Percentiles rank a stretch among this genome's conserved stretches.
Evolutionary conservation across 2,797 vertebrate species (phyloP).

Genomic region (Garrulus glandarius): DNA sequence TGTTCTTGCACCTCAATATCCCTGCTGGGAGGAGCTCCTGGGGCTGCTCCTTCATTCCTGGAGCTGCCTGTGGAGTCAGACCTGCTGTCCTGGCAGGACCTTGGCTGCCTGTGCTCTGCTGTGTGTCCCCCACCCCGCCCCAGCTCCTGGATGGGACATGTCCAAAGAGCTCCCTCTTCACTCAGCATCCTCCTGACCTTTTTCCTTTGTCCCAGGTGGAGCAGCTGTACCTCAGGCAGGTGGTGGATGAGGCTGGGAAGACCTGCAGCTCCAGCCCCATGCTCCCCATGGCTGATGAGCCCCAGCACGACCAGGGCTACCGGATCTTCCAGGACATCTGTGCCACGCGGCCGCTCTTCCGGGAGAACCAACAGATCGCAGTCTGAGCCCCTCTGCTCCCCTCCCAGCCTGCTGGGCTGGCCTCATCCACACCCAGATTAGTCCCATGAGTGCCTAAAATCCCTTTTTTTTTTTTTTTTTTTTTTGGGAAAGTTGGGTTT

Average conservation of each 20-base stretch:
- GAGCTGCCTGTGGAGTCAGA: not conserved
- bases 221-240: conserved; percentile 78
- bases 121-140: not conserved
- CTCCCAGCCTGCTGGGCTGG: fast-evolving
- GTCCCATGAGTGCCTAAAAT: not conserved
- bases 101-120: not conserved
- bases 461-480: too few relatives aligned
- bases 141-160: not conserved
- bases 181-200: fast-evolving
- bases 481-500: not conserved
- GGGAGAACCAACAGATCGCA: conserved; percentile 79
- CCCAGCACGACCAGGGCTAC: conserved; percentile 84
- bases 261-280: conserved; percentile 72
- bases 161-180: fast-evolving
- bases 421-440: not conserved
- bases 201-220: conserved; percentile 63
- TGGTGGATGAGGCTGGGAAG: conserved; percentile 82
- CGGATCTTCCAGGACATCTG: conserved; percentile 92
- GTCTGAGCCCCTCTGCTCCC: conserved; percentile 46
- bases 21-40: not conserved
- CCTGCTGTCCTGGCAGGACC: not conserved
- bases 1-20: not conserved
- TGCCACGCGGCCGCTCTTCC: conserved; percentile 80
- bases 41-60: not conserved
- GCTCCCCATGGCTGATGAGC: conserved; percentile 79